These are phyloP conservation scores for Caenorhabditis sp. DNA, from an alignment of 2,888 invertebrate species.

Conservation along the genomic window DNA sequence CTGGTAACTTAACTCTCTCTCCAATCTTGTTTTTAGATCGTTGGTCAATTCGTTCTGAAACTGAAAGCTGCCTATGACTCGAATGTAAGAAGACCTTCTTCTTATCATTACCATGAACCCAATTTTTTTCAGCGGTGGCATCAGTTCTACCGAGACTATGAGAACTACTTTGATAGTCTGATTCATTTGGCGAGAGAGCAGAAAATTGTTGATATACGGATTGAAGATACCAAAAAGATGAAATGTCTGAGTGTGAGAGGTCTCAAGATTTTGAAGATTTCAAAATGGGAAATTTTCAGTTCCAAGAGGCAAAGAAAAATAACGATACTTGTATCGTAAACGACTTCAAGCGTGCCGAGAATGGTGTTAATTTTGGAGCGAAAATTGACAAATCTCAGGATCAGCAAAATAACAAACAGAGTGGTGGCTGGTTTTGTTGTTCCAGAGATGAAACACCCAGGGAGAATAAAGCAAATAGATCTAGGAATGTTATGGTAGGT, in stretches of 20 bases:
- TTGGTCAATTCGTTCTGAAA: conserved; percentile 1
- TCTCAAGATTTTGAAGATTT: background rate
- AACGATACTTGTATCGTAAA: background rate
- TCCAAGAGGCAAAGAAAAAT: background rate
- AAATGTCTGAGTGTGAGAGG: background rate
- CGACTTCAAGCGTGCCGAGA: background rate
- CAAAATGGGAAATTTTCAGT: background rate
- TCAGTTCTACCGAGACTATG: background rate
- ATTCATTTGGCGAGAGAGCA: background rate
- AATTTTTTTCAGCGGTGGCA: conserved; percentile 9
- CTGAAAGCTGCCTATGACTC: conserved; percentile 5
- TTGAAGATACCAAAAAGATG: background rate
- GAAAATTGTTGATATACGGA: conserved; percentile 3
- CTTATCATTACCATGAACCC: too few species aligned
- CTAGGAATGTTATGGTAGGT: too few species aligned
- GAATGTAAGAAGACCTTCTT: background rate
- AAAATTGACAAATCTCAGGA: too few species aligned
- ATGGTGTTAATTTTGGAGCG: background rate
- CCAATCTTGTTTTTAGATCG: background rate
- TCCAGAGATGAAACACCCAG: too few species aligned
- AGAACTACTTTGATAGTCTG: conserved; percentile 6
- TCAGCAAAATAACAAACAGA: too few species aligned
- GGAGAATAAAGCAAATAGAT: too few species aligned
- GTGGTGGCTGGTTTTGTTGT: too few species aligned
- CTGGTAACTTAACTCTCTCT: too few species aligned